Evolutionary conservation across 2,888 invertebrate genomes (phyloP), one percentile per base, ranked within the genome.

Genomic region (Drosophila phalerata): DNA sequence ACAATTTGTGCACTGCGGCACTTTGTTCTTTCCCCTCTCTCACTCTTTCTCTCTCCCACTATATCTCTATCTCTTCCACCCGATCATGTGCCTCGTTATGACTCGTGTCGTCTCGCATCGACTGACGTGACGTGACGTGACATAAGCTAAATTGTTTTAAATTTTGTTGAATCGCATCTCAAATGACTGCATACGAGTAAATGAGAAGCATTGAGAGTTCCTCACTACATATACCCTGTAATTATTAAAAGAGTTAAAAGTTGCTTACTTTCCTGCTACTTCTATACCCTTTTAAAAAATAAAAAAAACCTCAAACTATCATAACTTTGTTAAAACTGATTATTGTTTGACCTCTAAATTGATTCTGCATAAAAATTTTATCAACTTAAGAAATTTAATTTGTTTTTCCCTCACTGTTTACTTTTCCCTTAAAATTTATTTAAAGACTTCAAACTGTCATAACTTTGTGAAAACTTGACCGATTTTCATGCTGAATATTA

Each of bases 81-180:
- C 45, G 9, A n/a, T n/a, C n/a, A n/a, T n/a, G n/a, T n/a, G n/a
- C n/a, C n/a, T n/a, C 45, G 19, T 8, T 6, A 25, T 25, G 11
- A 25, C 38, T 40, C 38, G 38, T 55, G 53, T 42, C 53, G 40
- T 32, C 17, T 43, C 57, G 40, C 15, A 53, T 42, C 28, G 42
- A 30, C 34, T 66, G 52, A 60, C 62, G 45, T 51, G 40, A 60
- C 60, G 47, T 52, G 40, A 49, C 48, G 65, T 78, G 43, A 77
- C 82, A 80, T 80, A 80, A 80, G 87, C 78, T 83, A 83, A 83
- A 83, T 83, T 83, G 87, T 88, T 83, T 83, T 83, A 69, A 88
- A 88, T 86, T 83, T 88, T 74, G 77, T 73, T 69, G 78, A 81
- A 77, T 87, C 70, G 87, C 68, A 66, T 78, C 69, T 69, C 75